Base-by-base conservation (phyloP, 1,140 invertebrate genomes). In the Drosophila lowei region DNA sequence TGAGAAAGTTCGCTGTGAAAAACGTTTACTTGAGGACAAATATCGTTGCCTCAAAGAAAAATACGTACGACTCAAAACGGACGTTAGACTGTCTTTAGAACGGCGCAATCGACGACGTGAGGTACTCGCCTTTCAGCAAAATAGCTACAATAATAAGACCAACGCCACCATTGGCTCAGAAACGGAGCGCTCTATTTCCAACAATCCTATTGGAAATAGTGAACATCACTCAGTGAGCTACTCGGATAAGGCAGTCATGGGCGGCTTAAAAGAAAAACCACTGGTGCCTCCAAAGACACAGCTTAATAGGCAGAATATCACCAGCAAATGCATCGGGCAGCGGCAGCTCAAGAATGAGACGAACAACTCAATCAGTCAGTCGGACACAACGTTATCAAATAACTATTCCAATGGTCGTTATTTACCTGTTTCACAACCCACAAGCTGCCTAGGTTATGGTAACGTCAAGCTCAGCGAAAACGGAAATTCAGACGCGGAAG, bases 41-140 rank as follows among this genome's bases (percentile, higher is more conserved):
- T 97, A 96, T 80, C 93, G 93, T n/a, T 95, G 94, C 56, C 91
- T 97, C 16, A 96, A 96, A 90, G 95, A 96, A 75, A 96, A 97
- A 85, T 96, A 97, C 78, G 92, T 95, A 13, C 93, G 95, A n/a
- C 90, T 97, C 25, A 97, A 96, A 81, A 95, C 94, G 7, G 95
- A 96, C 58, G 94, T 96, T 3, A 95, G 95, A 84, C 86, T 95
- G 16, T 92, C 93, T 0, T 90, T 94, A 16, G 94, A 95, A 73
- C 93, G 93, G 55, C 91, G 94, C 77, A 79, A 93, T 92, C 92
- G 93, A 78, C 83, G 93, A 63, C 92, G 93, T 76, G 92, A 95
- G 91, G 92, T 94, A 77, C 93, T 93, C 90, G 88, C 84, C 0
- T 13, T 86, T 58, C 73, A 92, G 25, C 61, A 90, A 23, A 74